Percentiles rank a stretch among this genome's conserved stretches.
These are phyloP conservation scores for Catagonus wagneri DNA, from an alignment of 2,113 vertebrate genomes.

Conservation along the genomic window DNA sequence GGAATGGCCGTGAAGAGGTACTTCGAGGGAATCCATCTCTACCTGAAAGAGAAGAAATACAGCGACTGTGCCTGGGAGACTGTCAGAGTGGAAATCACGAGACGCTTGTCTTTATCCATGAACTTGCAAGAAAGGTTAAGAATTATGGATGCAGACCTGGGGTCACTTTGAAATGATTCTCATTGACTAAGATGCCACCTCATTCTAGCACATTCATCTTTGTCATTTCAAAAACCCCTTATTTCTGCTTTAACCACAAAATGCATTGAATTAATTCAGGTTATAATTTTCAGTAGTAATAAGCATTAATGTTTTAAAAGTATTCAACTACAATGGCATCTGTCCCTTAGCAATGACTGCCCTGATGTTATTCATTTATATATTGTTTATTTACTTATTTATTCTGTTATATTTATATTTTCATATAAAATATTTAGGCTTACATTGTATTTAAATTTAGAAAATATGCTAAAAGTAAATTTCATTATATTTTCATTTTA, in stretches of 20 bases:
- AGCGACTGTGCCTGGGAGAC: slow-evolving; percentile 26
- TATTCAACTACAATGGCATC: neutral
- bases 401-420: neutral
- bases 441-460: neutral
- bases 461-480: neutral
- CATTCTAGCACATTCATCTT: neutral
- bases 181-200: rapidly evolving
- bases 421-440: neutral
- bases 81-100: neutral
- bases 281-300: neutral
- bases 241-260: neutral
- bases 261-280: neutral
- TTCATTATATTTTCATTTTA: neutral
- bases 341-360: neutral
- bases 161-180: neutral
- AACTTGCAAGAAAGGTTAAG: neutral
- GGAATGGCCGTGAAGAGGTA: neutral
- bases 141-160: neutral
- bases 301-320: neutral
- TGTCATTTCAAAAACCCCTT: neutral
- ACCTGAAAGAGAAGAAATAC: neutral
- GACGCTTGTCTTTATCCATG: neutral
- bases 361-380: neutral
- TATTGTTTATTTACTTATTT: neutral
- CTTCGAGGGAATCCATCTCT: neutral